Percentiles rank a stretch among this genome's conserved stretches.
phyloP scores from a whole-genome alignment of 2,113 vertebrate species.

The Antechinus stuartii region DNA sequence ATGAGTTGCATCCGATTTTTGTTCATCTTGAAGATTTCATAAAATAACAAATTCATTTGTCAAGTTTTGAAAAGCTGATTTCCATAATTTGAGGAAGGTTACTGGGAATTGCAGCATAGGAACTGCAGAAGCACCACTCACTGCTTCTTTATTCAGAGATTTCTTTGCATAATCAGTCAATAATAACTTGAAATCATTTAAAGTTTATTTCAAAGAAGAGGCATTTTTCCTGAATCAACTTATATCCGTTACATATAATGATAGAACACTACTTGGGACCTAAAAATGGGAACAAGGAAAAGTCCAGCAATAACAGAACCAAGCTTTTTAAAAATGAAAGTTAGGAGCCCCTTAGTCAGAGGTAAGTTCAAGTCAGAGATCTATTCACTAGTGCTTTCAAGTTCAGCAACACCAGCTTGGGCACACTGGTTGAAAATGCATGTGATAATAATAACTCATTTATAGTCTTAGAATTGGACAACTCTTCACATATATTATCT shows the following conservation, averaged over 20 bases:
- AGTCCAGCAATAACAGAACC: background rate
- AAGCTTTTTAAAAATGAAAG: background rate
- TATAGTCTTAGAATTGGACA: background rate
- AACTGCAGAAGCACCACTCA: background rate
- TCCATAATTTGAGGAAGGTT: background rate
- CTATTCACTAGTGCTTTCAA: background rate
- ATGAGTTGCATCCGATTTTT: background rate
- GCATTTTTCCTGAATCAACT: background rate
- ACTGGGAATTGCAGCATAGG: background rate
- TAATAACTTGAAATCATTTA: background rate
- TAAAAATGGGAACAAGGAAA: background rate
- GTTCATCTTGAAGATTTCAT: background rate
- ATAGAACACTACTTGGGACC: background rate
- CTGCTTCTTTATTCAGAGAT: background rate
- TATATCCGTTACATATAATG: background rate
- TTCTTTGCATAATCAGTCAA: background rate
- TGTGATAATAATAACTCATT: background rate
- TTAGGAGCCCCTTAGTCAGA: background rate
- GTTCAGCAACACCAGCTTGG: background rate
- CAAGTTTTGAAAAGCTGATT: background rate
- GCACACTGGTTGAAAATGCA: background rate
- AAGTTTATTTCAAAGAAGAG: background rate
- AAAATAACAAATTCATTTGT: background rate
- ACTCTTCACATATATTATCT: background rate
- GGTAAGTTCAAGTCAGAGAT: background rate